phyloP scores from a whole-genome alignment of 2,888 invertebrate genomes.

The Latheticus oryzae region DNA sequence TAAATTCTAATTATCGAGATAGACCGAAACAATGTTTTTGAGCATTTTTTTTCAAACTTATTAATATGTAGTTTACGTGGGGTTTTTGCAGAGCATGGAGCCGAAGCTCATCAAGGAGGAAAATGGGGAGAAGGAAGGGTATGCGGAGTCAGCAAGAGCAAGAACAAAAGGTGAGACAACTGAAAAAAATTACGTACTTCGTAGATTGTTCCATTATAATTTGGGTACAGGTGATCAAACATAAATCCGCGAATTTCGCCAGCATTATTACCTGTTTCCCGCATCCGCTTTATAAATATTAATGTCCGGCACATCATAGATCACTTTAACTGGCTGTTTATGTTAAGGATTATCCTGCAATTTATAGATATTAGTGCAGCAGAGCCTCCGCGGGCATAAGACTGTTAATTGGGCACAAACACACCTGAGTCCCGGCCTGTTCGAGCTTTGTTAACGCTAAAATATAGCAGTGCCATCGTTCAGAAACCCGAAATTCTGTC shows the following conservation, averaged over 20 bases:
- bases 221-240: neutral
- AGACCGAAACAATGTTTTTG: constrained; percentile 33
- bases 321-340: constrained; percentile 63
- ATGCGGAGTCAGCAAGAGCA: constrained; percentile 57
- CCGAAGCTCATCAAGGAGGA: constrained; percentile 73
- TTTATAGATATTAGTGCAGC: constrained; percentile 63
- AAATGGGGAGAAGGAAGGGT: constrained; percentile 68
- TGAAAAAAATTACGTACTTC: no score
- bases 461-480: constrained; percentile 42
- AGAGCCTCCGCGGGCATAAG: constrained; percentile 52
- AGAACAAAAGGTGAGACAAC: constrained; percentile 57
- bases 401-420: constrained; percentile 59
- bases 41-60: constrained; percentile 30
- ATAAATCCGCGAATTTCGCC: neutral
- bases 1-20: constrained; percentile 48
- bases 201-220: neutral
- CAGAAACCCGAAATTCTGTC: constrained; percentile 17
- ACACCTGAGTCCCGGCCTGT: constrained; percentile 59
- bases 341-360: constrained; percentile 63
- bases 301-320: constrained; percentile 58
- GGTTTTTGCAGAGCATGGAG: constrained; percentile 69
- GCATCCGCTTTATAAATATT: constrained; percentile 40
- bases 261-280: constrained; percentile 30
- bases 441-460: constrained; percentile 44
- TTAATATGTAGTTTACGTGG: constrained; percentile 30